Percentiles rank a stretch among this genome's conserved stretches.
Conservation (phyloP, 2,888 invertebrate species). For the Conchocele bisecta region DNA sequence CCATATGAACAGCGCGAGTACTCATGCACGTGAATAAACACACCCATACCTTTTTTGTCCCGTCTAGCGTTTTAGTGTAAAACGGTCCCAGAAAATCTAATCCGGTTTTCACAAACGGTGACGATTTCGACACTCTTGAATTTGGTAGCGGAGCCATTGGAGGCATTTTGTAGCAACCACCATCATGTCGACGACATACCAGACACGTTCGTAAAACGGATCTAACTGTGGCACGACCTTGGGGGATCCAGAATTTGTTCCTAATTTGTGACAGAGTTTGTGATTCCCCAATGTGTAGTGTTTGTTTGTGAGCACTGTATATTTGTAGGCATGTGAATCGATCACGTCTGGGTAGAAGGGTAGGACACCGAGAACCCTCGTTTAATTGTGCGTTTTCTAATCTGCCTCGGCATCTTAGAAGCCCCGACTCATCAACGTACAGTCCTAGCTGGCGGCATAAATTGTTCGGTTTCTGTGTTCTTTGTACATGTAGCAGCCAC, state of each 20-base stretch:
- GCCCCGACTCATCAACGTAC: neutral
- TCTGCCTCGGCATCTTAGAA: constrained; percentile 13
- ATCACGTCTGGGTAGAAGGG: constrained; percentile 36
- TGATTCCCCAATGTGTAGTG: constrained; percentile 31
- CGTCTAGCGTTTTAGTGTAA: neutral
- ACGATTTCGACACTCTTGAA: neutral
- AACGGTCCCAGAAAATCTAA: constrained; percentile 13
- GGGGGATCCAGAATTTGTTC: constrained; percentile 27
- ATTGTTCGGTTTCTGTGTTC: constrained; percentile 11
- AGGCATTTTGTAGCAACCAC: constrained; percentile 11
- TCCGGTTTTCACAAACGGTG: constrained; percentile 5
- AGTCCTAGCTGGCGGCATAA: constrained; percentile 17
- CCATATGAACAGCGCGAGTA: constrained; percentile 6
- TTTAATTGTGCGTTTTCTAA: constrained; percentile 28
- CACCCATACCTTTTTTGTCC: neutral
- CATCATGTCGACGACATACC: constrained; percentile 19
- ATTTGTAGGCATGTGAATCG: constrained; percentile 31
- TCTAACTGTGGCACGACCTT: constrained; percentile 26
- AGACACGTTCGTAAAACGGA: constrained; percentile 16
- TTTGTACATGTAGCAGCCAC: constrained; percentile 11
- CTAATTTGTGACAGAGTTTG: constrained; percentile 31
- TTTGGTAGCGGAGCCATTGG: constrained; percentile 18
- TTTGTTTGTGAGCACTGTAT: constrained; percentile 34
- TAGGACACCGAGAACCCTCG: constrained; percentile 27
- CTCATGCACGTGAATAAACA: constrained; percentile 12